phyloP scores from a whole-genome alignment of 2,888 invertebrate genomes.

The Leucania comma region DNA sequence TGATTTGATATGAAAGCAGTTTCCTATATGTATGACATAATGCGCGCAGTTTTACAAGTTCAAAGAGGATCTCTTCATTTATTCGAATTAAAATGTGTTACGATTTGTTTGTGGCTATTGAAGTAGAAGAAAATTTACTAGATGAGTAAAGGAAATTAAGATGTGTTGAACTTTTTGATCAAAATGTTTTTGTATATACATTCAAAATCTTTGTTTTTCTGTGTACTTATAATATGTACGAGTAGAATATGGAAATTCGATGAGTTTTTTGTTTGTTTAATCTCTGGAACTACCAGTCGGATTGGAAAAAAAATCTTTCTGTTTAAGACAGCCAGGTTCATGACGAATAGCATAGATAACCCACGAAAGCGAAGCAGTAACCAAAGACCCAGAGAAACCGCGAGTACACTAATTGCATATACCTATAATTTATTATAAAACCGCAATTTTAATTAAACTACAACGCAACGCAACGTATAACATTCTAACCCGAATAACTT shows the following conservation, averaged over 20 bases:
- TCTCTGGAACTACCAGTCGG: no score
- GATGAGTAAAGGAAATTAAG: background rate
- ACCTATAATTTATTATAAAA: no score
- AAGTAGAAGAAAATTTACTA: background rate
- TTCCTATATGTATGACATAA: slow-evolving; percentile 44
- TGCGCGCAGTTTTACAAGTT: slow-evolving; percentile 22
- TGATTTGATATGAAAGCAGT: slow-evolving; percentile 48
- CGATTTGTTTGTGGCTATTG: slow-evolving; percentile 20
- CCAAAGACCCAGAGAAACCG: background rate
- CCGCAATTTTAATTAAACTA: background rate
- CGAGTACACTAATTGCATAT: no score
- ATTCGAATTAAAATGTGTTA: slow-evolving; percentile 28
- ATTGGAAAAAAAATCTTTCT: no score
- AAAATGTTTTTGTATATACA: background rate
- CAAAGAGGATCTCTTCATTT: slow-evolving; percentile 45
- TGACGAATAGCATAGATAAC: no score
- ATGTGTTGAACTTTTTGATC: slow-evolving; percentile 2
- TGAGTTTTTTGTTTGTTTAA: no score
- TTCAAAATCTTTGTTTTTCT: no score
- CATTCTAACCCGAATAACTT: background rate
- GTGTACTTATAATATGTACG: no score
- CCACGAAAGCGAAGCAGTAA: background rate
- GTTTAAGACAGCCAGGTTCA: no score
- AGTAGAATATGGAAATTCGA: no score
- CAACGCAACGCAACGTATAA: no score